Conservation (phyloP, 2,888 invertebrate genomes). For the Microplitis deprimator region DNA sequence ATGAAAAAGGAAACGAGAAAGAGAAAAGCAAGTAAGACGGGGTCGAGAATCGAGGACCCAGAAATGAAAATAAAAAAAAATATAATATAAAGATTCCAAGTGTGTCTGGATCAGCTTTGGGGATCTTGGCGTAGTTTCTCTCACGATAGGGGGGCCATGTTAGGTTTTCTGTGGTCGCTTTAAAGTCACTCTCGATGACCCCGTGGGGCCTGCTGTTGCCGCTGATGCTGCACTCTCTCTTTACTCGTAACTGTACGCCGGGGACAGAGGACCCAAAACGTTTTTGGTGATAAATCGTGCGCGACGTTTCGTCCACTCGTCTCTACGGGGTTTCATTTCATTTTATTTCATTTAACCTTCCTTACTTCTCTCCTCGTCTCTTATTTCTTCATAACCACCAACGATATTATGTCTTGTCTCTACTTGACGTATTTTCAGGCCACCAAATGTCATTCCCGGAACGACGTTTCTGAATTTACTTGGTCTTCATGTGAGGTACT, state of each 20-base stretch:
- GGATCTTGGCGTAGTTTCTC: conserved; percentile 41
- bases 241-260: not conserved
- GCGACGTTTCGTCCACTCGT: conserved; percentile 55
- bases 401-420: conserved; percentile 38
- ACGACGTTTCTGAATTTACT: conserved; percentile 2
- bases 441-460: conserved; percentile 33
- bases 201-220: conserved; percentile 40
- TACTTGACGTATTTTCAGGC: conserved; percentile 27
- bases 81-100: not conserved
- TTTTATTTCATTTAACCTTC: not conserved
- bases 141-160: conserved; percentile 39
- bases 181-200: conserved; percentile 46
- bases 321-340: conserved; percentile 35
- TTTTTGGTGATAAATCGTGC: conserved; percentile 60
- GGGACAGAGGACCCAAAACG: conserved; percentile 2
- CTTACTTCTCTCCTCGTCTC: not conserved
- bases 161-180: conserved; percentile 44
- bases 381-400: not conserved
- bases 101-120: conserved; percentile 41
- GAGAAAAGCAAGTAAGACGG: conserved; percentile 52
- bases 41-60: conserved; percentile 49
- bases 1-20: not conserved
- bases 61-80: conserved; percentile 38
- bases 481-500: not conserved
- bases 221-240: conserved; percentile 11